Percentiles rank a stretch among this genome's conserved stretches.
phyloP scores from a whole-genome alignment of 2,888 invertebrate species.

The Deilephila elpenor region DNA sequence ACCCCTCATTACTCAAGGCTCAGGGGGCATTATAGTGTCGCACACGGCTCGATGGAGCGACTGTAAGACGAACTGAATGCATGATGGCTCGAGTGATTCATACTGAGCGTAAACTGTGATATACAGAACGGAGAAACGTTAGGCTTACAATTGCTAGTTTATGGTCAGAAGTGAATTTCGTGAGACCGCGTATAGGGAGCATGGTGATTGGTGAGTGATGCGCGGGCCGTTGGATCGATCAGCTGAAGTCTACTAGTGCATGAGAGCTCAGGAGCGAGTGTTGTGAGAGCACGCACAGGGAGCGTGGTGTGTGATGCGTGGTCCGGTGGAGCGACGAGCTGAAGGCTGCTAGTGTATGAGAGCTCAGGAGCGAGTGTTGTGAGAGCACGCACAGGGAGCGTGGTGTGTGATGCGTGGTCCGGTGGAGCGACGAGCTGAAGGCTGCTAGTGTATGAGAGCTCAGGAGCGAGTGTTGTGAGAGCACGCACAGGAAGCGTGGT shows the following conservation, averaged over 20 bases:
- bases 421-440: constrained; percentile 14
- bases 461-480: no score
- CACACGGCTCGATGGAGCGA: background rate
- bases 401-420: background rate
- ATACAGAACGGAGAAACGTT: no score
- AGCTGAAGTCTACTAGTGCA: background rate
- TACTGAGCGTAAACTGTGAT: no score
- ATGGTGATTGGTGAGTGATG: background rate
- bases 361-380: no score
- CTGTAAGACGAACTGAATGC: background rate
- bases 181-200: background rate
- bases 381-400: no score
- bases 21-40: constrained; percentile 1
- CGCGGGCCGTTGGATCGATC: background rate
- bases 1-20: constrained; percentile 14
- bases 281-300: no score
- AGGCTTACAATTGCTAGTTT: no score
- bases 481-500: no score
- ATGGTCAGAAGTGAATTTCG: background rate
- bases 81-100: background rate
- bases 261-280: background rate
- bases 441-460: background rate
- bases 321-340: no score
- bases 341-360: no score
- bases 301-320: no score